Evolutionary conservation across 2,888 invertebrate genomes (phyloP).

Genomic region (Caenorhabditis doughertyi): DNA sequence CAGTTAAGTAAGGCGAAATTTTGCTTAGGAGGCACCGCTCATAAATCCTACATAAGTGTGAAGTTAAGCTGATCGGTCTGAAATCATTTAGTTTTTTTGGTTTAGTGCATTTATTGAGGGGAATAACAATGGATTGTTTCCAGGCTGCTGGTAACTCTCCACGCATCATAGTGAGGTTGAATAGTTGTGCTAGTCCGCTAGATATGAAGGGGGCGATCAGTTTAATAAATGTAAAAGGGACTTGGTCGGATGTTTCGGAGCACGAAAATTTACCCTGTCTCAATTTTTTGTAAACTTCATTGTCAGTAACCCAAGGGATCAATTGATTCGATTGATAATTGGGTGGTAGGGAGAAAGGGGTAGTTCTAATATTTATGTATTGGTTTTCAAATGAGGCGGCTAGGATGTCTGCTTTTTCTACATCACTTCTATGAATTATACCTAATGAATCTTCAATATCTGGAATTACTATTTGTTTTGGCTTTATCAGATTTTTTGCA

Average conservation of each 20-base stretch:
- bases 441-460: background rate
- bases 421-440: background rate
- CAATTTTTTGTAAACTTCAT: background rate
- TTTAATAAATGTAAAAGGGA: constrained; percentile 27
- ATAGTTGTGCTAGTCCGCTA: constrained; percentile 18
- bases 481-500: background rate
- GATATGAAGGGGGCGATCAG: constrained; percentile 1
- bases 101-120: background rate
- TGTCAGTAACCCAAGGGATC: background rate
- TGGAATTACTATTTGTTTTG: background rate
- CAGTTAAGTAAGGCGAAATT: background rate
- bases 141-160: constrained; percentile 4
- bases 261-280: constrained; percentile 3
- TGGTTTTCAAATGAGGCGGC: background rate
- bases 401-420: background rate
- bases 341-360: background rate
- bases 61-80: constrained; percentile 22
- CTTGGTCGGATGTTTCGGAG: constrained; percentile 3
- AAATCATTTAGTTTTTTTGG: background rate
- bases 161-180: constrained; percentile 33
- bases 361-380: background rate
- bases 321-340: background rate
- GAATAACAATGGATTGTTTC: constrained; percentile 14
- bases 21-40: constrained; percentile 10
- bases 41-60: constrained; percentile 21